These are phyloP conservation scores for Carassius carassius DNA, from an alignment of 2,113 vertebrate species.

Conservation along the genomic window DNA sequence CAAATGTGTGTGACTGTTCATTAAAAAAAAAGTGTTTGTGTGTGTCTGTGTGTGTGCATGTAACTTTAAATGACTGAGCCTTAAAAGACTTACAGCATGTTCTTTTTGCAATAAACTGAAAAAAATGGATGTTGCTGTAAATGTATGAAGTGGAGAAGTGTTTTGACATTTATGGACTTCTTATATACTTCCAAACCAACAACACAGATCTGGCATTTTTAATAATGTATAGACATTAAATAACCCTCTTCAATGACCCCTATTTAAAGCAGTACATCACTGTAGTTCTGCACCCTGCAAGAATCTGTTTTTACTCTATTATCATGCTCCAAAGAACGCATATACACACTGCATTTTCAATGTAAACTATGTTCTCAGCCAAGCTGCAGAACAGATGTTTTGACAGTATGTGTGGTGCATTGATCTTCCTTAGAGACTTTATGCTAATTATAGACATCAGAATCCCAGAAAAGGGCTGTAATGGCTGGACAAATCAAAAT, in stretches of 20 bases:
- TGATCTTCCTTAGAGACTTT: constrained; percentile 57
- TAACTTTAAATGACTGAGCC: no score
- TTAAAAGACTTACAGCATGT: no score
- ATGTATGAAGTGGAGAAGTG: not conserved
- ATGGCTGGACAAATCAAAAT: no score
- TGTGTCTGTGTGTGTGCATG: no score
- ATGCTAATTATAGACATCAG: constrained; percentile 55
- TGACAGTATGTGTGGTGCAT: constrained; percentile 57
- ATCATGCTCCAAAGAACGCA: constrained; percentile 69
- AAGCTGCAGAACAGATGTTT: constrained; percentile 77
- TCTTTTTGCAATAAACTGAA: no score
- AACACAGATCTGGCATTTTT: constrained; percentile 33
- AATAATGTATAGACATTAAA: constrained; percentile 16
- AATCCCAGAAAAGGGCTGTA: no score
- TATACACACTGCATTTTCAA: constrained; percentile 67
- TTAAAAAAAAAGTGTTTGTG: not conserved
- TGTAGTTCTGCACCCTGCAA: constrained; percentile 56
- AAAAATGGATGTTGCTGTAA: no score
- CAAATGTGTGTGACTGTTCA: constrained; percentile 59
- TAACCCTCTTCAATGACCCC: constrained; percentile 9
- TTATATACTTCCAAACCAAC: not conserved
- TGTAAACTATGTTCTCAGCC: constrained; percentile 63
- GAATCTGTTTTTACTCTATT: constrained; percentile 65
- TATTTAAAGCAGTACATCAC: constrained; percentile 55
- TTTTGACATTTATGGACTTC: constrained; percentile 26